Evolutionary conservation across 1,140 invertebrate species (phyloP).

Genomic region (Bombus confusus): DNA sequence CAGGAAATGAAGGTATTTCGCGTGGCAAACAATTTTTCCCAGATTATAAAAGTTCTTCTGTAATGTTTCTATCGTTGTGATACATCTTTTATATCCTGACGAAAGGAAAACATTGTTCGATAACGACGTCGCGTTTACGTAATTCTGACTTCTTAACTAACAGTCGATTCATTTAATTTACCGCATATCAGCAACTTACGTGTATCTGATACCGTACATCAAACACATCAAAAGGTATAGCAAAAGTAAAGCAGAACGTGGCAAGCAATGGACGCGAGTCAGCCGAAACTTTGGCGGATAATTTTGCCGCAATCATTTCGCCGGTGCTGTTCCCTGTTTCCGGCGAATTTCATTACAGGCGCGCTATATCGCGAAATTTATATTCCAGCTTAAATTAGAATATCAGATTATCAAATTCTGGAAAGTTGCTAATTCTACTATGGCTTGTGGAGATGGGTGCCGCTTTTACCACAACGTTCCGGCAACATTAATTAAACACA

Average conservation of each 20-base stretch:
- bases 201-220: too few relatives aligned
- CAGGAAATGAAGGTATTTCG: too few relatives aligned
- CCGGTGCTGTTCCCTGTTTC: background rate
- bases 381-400: conserved; percentile 28
- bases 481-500: conserved; percentile 37
- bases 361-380: conserved; percentile 17
- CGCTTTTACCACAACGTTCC: conserved; percentile 12
- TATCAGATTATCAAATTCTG: conserved; percentile 31
- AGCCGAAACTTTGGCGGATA: background rate
- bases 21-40: too few relatives aligned
- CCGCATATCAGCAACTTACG: too few relatives aligned
- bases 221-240: background rate
- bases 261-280: background rate
- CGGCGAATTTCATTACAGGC: conserved; percentile 4
- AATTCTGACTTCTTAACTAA: too few relatives aligned
- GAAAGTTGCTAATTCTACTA: conserved; percentile 32
- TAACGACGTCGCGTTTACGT: too few relatives aligned
- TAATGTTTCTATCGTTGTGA: too few relatives aligned
- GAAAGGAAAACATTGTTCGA: too few relatives aligned
- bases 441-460: background rate
- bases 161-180: too few relatives aligned
- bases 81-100: too few relatives aligned
- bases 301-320: background rate
- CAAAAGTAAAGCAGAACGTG: background rate
- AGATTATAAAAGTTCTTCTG: too few relatives aligned